phyloP scores from a whole-genome alignment of 1,140 invertebrate species.

The Augochlora pura region DNA sequence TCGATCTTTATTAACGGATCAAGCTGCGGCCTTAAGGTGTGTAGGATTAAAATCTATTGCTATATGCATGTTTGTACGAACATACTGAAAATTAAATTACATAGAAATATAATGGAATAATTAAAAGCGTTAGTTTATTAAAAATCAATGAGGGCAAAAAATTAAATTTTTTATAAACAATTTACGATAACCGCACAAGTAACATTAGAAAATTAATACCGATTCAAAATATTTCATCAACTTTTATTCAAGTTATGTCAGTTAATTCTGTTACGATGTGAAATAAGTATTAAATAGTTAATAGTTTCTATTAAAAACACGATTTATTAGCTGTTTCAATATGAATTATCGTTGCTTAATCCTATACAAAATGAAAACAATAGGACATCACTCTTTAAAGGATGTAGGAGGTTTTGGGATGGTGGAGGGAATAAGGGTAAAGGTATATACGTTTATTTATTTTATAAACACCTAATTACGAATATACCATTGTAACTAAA shows the following conservation, averaged over 20 bases:
- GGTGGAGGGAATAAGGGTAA: slow-evolving; percentile 71
- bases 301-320: slow-evolving; percentile 20
- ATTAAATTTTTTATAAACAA: neutral
- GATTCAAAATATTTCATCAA: neutral
- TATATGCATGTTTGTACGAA: no score
- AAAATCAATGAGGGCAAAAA: neutral
- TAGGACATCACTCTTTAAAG: slow-evolving; percentile 34
- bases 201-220: neutral
- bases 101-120: neutral
- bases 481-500: slow-evolving; percentile 63
- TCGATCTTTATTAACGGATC: no score
- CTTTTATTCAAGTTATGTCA: neutral
- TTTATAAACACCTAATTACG: slow-evolving; percentile 53
- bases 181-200: neutral
- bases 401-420: slow-evolving; percentile 68
- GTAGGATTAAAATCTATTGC: no score
- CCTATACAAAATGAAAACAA: slow-evolving; percentile 50
- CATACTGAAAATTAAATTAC: neutral
- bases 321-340: slow-evolving; percentile 46
- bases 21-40: no score
- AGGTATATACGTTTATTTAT: slow-evolving; percentile 53
- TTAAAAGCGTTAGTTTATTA: neutral
- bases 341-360: slow-evolving; percentile 39
- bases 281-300: neutral
- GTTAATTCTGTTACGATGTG: neutral